Evolutionary conservation across 2,888 invertebrate genomes (phyloP), one percentile per base, ranked within the genome.

Genomic region (Callimorpha dominula): DNA sequence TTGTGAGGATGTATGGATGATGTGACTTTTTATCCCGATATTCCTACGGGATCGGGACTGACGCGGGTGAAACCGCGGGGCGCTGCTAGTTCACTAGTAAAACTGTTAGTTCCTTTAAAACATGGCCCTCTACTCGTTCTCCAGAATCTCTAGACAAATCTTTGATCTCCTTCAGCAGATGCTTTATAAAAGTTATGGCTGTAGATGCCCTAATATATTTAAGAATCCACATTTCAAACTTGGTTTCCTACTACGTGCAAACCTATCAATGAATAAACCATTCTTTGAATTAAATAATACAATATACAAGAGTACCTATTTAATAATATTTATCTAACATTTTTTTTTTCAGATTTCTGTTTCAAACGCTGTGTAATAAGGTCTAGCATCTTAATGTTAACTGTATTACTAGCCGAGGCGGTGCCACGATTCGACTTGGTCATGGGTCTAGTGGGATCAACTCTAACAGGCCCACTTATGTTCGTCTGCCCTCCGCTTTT

Each of bases 341-440:
- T 52, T 54, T 68, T 69, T 77, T 68, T 82, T 79, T 43, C 94
- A 98, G 98, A 96, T 74, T 98, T 99, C 86, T 97, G 97, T 80
- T 94, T 97, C 89, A 97, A 97, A 87, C 96, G 99, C 57, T 97
- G 97, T 78, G 91, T 97, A 0, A 88, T 98, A 46, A 96, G 99
- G 67, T 97, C 98, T 1, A 90, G 96, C 0, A 93, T 98, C 17
- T 96, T 98, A 15, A 95, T 97, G 0, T 80, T 97, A 4, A 97
- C 97, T 0, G 96, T 99, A 9, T 96, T 98, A 50, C 94, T 98
- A 4, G 98, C 98, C 0, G 98, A 98, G 91, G 96, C 97, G 0
- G 97, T 99, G 0, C 98, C 99, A 0, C 96, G 97, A 79, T 98
- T 99, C 88, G 98, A 98, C 85, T 95, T 98, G 40, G 97, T 99